Evolutionary conservation across 2,113 vertebrate genomes (phyloP).

Genomic region (Perca schrenkii): DNA sequence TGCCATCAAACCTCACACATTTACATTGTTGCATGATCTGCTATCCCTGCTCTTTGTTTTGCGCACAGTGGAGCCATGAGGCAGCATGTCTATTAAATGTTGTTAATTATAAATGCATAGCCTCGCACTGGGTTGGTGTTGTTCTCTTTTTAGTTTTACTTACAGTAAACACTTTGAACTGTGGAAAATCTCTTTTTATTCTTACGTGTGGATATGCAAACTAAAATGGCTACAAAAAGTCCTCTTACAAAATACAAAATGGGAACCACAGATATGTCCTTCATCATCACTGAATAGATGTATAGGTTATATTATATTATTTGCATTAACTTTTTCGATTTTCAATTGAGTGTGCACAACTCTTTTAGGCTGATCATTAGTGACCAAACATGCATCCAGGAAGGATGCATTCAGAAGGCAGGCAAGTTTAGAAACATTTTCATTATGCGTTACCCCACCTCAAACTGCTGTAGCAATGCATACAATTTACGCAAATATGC

Average conservation of each 20-base stretch:
- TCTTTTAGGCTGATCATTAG: not conserved
- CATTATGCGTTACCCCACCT: not conserved
- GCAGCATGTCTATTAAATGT: not conserved
- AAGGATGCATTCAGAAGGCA: constrained; percentile 10
- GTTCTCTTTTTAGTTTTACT: not conserved
- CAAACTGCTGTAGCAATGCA: not conserved
- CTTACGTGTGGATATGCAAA: no score
- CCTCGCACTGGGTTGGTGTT: not conserved
- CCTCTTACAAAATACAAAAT: no score
- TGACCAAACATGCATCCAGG: not conserved
- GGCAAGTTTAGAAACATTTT: constrained; percentile 1
- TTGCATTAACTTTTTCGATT: not conserved
- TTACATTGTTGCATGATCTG: constrained; percentile 18
- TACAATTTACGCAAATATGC: not conserved
- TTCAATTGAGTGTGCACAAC: not conserved
- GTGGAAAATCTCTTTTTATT: not conserved
- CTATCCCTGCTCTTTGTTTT: constrained; percentile 10
- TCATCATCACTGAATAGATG: not conserved
- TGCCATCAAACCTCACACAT: constrained; percentile 27
- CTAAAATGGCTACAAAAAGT: no score
- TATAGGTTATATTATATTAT: not conserved
- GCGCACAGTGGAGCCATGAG: not conserved
- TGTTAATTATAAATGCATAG: constrained; percentile 16
- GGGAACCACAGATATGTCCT: not conserved
- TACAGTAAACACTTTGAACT: not conserved